These are phyloP conservation scores for Esperia sulphurella DNA, from an alignment of 2,888 invertebrate genomes.

Conservation along the genomic window DNA sequence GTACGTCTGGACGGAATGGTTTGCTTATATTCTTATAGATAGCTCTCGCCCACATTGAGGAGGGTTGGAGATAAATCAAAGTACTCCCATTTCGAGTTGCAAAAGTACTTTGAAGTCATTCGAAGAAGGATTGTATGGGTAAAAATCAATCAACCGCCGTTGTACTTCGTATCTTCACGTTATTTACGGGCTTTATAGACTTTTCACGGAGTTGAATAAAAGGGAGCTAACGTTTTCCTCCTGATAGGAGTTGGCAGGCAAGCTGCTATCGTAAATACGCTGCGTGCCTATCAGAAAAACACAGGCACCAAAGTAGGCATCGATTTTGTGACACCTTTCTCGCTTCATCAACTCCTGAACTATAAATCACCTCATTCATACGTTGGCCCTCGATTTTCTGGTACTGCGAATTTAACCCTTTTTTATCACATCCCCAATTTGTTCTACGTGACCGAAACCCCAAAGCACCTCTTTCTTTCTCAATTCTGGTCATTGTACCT, in stretches of 20 bases:
- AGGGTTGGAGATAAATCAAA: slow-evolving; percentile 41
- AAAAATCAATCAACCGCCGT: slow-evolving; percentile 21
- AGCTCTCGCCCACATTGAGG: slow-evolving; percentile 31
- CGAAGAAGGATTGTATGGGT: slow-evolving; percentile 21
- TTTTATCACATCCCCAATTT: slow-evolving; percentile 14
- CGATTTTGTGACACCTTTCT: slow-evolving; percentile 5
- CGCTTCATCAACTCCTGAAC: slow-evolving; percentile 6
- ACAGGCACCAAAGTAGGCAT: not conserved
- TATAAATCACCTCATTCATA: slow-evolving; percentile 14
- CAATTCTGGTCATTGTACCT: slow-evolving; percentile 7
- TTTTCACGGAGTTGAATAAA: not conserved
- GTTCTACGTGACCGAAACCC: slow-evolving; percentile 11
- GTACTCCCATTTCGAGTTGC: slow-evolving; percentile 32
- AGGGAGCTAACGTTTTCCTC: not conserved
- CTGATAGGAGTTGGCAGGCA: not conserved
- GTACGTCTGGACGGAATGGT: slow-evolving; percentile 18
- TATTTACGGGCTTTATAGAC: not conserved
- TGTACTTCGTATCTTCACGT: slow-evolving; percentile 9
- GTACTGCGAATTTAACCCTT: slow-evolving; percentile 11
- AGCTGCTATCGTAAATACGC: not conserved
- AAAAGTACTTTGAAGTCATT: slow-evolving; percentile 27
- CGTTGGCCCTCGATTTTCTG: slow-evolving; percentile 10
- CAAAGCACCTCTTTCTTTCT: slow-evolving; percentile 3
- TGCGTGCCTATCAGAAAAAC: not conserved
- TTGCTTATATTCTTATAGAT: slow-evolving; percentile 31